Percentiles rank a stretch among this genome's conserved stretches.
phyloP scores from a whole-genome alignment of 1,140 invertebrate species.

The Orchestia grillus region DNA sequence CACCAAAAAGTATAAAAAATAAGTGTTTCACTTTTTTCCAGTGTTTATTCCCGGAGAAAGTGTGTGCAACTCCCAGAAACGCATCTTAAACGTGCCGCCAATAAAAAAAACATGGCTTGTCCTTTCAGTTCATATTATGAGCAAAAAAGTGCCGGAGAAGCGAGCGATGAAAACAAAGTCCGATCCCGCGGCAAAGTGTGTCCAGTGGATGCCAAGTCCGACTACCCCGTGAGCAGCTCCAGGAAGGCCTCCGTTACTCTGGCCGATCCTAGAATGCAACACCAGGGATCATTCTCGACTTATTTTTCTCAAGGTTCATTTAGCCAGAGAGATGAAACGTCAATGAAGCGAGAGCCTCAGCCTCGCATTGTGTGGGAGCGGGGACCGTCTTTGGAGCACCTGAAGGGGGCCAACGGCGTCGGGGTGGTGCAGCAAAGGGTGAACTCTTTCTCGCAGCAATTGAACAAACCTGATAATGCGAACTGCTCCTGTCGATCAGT shows the following conservation, averaged over 20 bases:
- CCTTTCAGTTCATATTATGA: neutral
- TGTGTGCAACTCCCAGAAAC: neutral
- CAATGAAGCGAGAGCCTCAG: neutral
- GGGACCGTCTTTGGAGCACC: conserved; percentile 21
- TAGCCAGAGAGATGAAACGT: neutral
- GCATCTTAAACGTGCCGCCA: neutral
- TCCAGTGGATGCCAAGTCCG: neutral
- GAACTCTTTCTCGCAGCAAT: conserved; percentile 37
- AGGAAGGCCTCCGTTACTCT: conserved; percentile 23
- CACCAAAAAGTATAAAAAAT: too few relatives aligned
- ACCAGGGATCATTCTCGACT: conserved; percentile 10
- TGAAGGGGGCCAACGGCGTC: neutral
- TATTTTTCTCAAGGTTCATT: neutral
- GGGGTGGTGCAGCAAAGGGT: conserved; percentile 35
- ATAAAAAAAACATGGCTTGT: neutral
- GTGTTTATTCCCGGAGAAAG: neutral
- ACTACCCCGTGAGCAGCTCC: neutral
- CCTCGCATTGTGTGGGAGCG: conserved; percentile 47
- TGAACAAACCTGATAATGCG: conserved; percentile 26
- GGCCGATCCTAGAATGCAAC: conserved; percentile 23
- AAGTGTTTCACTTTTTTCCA: neutral
- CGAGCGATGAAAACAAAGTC: neutral
- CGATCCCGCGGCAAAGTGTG: neutral
- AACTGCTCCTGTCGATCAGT: neutral
- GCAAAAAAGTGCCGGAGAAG: neutral